Evolutionary conservation across 2,113 vertebrate species (phyloP), one percentile per base, ranked within the genome.

Genomic region (Strix aluco): DNA sequence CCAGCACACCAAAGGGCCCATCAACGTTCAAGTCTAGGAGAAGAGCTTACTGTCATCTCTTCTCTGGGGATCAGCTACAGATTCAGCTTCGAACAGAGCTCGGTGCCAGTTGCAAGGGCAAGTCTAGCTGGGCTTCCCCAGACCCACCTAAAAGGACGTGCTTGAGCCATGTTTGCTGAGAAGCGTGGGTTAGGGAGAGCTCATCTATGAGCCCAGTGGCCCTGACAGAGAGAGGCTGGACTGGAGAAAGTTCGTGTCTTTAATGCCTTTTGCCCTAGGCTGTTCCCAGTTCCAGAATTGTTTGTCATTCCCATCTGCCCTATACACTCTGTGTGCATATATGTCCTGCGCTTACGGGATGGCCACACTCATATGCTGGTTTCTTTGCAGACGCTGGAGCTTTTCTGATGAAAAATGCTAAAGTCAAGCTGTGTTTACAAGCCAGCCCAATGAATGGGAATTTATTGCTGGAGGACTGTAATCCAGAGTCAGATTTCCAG

Each of bases 371-470:
- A 12, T 0, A 1, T 18, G 11, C 51, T 54, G 27, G 4, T 92
- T 90, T 90, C 71, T 81, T 83, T 86, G 49, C 90, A 96, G 90
- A 23, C 32, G 7, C 40, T 21, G 71, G 61, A 62, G 42, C 67
- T 88, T 95, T 96, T 62, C 71, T 94, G 51, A 65, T 94, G 81
- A 87, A 93, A 80, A 94, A 78, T 19, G 55, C 63, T n/a, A 55
- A 44, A 88, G 12, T 42, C 71, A 80, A 92, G 54, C 59, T 70
- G 54, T 96, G 96, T 73, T 82, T 94, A 92, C 66, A 90, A 90
- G 71, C 90, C 71, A 94, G 92, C 63, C 26, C 6, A 0, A 32
- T 1, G 47, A n/a, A 38, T 6, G 89, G 36, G 62, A 42, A 42
- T 51, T 61, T 96, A 19, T 46, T 70, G 51, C 85, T 93, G 75